Evolutionary conservation across 2,797 vertebrate genomes (phyloP).

Genomic region (Fringilla coelebs): DNA sequence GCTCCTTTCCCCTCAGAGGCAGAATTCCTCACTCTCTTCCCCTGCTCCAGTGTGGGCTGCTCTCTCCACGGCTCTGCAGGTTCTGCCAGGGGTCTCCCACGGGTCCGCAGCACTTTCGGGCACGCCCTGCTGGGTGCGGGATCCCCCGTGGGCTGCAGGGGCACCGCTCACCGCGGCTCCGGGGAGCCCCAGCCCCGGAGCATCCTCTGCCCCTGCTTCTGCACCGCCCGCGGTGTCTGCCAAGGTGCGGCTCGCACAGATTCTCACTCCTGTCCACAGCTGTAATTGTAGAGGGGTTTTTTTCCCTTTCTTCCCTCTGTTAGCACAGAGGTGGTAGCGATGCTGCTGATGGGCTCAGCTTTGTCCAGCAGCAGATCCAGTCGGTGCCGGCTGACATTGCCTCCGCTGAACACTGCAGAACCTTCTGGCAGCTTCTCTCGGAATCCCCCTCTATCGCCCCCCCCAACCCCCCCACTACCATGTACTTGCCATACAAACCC

Average conservation of each 20-base stretch:
- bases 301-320: background rate
- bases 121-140: background rate
- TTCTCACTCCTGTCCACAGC: background rate
- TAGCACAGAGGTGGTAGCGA: background rate
- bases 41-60: background rate
- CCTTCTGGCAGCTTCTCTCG: background rate
- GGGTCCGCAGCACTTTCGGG: no score
- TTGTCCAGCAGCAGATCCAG: background rate
- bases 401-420: background rate
- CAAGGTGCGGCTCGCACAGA: background rate
- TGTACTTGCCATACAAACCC: background rate
- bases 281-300: background rate
- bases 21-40: background rate
- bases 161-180: background rate
- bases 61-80: background rate
- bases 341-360: background rate
- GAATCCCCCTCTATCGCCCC: accelerated
- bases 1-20: background rate
- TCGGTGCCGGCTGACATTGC: accelerated
- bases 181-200: background rate
- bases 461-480: background rate
- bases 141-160: background rate
- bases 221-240: background rate
- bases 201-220: background rate
- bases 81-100: background rate